Evolutionary conservation across 2,113 vertebrate genomes (phyloP).

Genomic region (Pontoporia blainvillei): DNA sequence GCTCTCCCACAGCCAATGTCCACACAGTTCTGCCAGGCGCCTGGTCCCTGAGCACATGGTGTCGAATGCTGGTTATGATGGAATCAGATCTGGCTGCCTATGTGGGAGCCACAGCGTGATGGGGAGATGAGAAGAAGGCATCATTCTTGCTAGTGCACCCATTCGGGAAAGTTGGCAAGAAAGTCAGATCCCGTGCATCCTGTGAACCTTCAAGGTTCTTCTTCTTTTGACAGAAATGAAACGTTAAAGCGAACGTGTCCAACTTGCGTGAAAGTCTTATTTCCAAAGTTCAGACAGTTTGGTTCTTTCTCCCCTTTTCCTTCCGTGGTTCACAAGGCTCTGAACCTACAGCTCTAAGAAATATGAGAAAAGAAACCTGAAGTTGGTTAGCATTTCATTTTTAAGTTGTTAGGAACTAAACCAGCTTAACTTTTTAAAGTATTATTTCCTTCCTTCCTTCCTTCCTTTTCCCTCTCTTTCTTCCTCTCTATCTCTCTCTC

Average conservation of each 20-base stretch:
- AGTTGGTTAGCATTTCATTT: background rate
- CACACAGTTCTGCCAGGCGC: background rate
- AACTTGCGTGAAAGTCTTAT: background rate
- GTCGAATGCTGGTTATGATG: rapidly evolving
- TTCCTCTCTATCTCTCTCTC: no score
- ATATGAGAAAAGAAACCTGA: background rate
- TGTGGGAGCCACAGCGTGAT: rapidly evolving
- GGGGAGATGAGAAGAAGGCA: background rate
- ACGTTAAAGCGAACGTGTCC: background rate
- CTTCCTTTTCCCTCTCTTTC: no score
- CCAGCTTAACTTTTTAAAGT: background rate
- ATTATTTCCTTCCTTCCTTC: background rate
- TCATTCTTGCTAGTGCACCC: background rate
- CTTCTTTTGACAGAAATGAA: background rate
- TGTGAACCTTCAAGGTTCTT: background rate
- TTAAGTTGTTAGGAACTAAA: background rate
- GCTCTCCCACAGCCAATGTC: rapidly evolving
- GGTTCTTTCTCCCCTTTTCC: background rate
- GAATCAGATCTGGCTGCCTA: background rate
- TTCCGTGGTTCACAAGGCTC: background rate
- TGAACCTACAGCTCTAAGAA: background rate
- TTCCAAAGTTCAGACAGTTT: background rate
- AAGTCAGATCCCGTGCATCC: background rate
- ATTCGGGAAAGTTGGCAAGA: background rate
- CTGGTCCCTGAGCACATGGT: background rate